Base-by-base conservation (phyloP, 1,140 invertebrate species). In the Pteromalus puparum region DNA sequence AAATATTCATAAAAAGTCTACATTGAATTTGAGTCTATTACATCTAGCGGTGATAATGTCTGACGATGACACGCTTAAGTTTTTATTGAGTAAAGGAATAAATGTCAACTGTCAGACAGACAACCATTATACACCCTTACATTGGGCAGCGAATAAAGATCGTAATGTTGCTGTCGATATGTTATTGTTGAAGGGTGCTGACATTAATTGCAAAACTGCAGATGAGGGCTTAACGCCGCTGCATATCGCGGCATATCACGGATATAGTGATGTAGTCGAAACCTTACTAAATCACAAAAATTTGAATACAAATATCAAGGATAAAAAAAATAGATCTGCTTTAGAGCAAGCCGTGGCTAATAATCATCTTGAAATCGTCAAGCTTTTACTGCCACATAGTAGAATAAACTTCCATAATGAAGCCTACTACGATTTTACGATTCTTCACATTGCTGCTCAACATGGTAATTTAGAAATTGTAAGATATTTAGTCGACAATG, bases 371-470 rank as follows among this genome's bases (percentile, higher is more conserved):
- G 3, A 73, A 73, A 26, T 73, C 1, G 34, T 81, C 5, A 48
- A 73, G 53, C 2, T 48, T 9, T 15, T 81, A 10, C 12, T 81
- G 12, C 15, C 13, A 21, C 4, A 2, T 28, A 13, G 5, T 3
- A 73, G 73, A 53, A 21, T 46, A 24, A 34, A 48, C 42, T 2
- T 82, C 0, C 74, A 82, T 61, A 21, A 24, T 53, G 75, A 61
- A 61, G 70, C 42, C 3, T 4, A 26, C 38, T 5, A 73, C 28
- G 38, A 53, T 53, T 73, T 15, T 18, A 81, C 80, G n/a, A n/a
- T 81, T 30, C 34, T 82, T n/a, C 81, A 82, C 30, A 6, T 82
- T 74, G 81, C 81, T 21, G 18, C 80, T 9, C 38, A 73, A 13
- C 13, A 30, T 21, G 38, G 38, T 2, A 53, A 81, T 7, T 48